Conservation (phyloP, 2,113 vertebrate genomes). For the Cranoglanis bouderius region DNA sequence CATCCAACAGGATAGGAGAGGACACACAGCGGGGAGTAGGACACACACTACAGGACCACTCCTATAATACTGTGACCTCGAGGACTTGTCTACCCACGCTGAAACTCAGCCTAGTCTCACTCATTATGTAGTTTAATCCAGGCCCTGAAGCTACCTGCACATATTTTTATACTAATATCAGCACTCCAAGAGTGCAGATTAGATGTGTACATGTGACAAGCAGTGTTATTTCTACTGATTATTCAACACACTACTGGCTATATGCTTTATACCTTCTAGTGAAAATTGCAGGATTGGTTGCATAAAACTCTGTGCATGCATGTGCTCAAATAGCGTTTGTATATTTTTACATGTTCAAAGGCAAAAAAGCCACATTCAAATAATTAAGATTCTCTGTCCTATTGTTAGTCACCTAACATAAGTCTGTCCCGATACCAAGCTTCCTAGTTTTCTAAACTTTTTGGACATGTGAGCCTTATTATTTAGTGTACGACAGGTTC, state of each 20-base stretch:
- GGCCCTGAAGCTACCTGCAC: not conserved
- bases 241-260: not conserved
- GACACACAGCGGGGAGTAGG: slow-evolving; percentile 13
- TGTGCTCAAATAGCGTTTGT: not conserved
- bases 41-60: not conserved
- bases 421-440: not conserved
- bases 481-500: not conserved
- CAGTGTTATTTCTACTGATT: slow-evolving; percentile 1
- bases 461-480: not conserved
- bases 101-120: not conserved
- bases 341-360: not conserved
- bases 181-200: not conserved
- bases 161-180: not conserved
- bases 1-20: slow-evolving; percentile 10
- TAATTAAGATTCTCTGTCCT: not conserved
- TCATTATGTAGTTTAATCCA: not conserved
- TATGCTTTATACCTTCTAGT: not conserved
- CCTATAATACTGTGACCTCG: not conserved
- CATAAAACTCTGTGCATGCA: not conserved
- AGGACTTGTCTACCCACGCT: not conserved
- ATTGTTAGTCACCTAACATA: not conserved
- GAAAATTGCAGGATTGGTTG: not conserved
- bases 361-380: not conserved
- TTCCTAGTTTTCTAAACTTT: not conserved
- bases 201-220: not conserved